Evolutionary conservation across 2,888 invertebrate genomes (phyloP).

Genomic region (Andrena dorsata): DNA sequence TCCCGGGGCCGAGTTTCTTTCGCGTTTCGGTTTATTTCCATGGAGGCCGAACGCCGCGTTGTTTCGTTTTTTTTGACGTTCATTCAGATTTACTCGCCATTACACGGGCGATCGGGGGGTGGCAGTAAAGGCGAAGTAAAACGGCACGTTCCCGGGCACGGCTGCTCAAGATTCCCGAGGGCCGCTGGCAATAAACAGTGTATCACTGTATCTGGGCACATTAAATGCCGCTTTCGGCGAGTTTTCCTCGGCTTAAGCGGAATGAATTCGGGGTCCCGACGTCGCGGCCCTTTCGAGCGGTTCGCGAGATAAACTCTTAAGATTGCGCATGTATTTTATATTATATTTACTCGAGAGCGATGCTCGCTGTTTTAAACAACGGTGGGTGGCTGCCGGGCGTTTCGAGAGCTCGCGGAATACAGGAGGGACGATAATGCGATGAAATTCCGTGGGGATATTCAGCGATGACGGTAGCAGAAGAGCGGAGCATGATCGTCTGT

Average conservation of each 20-base stretch:
- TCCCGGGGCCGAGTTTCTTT: not conserved
- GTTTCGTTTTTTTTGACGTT: slow-evolving; percentile 32
- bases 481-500: slow-evolving; percentile 72
- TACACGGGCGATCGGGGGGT: slow-evolving; percentile 44
- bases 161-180: slow-evolving; percentile 78
- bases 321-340: not conserved
- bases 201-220: slow-evolving; percentile 79
- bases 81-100: slow-evolving; percentile 54
- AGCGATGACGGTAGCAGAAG: slow-evolving; percentile 53
- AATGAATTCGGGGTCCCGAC: slow-evolving; percentile 56
- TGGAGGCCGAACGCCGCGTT: not conserved
- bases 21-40: not conserved
- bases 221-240: slow-evolving; percentile 69
- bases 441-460: slow-evolving; percentile 43
- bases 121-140: slow-evolving; percentile 37
- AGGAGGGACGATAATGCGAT: slow-evolving; percentile 2
- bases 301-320: not conserved
- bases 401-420: not conserved
- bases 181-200: slow-evolving; percentile 79
- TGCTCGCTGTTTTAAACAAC: not conserved
- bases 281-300: slow-evolving; percentile 15
- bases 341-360: not conserved
- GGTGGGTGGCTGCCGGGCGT: not conserved
- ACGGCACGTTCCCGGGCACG: slow-evolving; percentile 42
- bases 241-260: slow-evolving; percentile 48